These are phyloP conservation scores for Marronus borbonicus DNA, from an alignment of 2,888 invertebrate genomes.

Conservation along the genomic window DNA sequence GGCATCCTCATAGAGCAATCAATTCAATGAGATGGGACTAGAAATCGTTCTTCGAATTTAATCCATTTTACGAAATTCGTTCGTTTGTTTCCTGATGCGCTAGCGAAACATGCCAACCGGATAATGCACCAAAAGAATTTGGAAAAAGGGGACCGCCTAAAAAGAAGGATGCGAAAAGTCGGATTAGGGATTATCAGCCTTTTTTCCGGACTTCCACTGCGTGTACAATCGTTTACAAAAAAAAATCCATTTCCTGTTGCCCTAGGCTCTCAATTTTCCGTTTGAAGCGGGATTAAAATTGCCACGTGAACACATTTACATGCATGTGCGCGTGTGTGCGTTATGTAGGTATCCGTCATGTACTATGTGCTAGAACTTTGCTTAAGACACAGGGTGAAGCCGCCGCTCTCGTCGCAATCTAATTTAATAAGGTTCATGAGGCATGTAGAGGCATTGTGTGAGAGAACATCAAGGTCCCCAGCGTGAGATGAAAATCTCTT, in stretches of 20 bases:
- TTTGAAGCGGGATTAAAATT: conserved; percentile 31
- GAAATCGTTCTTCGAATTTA: background rate
- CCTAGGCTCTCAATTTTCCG: conserved; percentile 13
- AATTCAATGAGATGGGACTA: background rate
- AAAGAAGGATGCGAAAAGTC: background rate
- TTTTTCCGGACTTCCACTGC: background rate
- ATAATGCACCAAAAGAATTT: conserved; percentile 19
- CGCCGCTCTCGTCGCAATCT: conserved; percentile 7
- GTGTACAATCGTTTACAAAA: background rate
- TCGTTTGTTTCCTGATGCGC: background rate
- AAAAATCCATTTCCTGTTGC: background rate
- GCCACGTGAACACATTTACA: background rate
- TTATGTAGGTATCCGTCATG: background rate
- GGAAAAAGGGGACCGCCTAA: background rate
- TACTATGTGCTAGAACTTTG: background rate
- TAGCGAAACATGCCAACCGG: background rate
- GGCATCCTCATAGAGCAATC: background rate
- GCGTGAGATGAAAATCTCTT: conserved; percentile 27
- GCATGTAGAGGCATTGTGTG: conserved; percentile 12
- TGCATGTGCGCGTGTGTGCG: background rate
- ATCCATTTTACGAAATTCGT: background rate
- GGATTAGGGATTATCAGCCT: conserved; percentile 30
- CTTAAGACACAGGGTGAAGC: background rate
- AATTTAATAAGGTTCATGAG: conserved; percentile 43
- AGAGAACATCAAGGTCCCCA: conserved; percentile 11